Percentiles rank a stretch among this genome's conserved stretches.
These are phyloP conservation scores for Heliconius aoede DNA, from an alignment of 2,888 invertebrate genomes.

Conservation along the genomic window DNA sequence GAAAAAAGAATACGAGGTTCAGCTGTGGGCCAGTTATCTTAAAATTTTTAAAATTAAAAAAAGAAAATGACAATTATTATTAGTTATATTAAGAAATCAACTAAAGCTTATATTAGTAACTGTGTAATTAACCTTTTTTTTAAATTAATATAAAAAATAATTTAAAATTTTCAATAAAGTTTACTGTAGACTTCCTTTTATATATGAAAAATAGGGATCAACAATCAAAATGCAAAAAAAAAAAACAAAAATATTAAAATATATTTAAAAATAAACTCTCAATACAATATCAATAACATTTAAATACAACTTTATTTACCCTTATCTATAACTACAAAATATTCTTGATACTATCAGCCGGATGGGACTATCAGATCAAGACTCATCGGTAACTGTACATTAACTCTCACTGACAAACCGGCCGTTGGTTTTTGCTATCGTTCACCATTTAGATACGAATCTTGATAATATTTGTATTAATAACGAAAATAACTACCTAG, in stretches of 20 bases:
- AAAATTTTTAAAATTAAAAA: too few species aligned
- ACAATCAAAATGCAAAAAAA: neutral
- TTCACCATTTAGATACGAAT: conserved; percentile 35
- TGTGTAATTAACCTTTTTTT: too few species aligned
- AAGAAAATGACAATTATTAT: too few species aligned
- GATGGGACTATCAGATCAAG: conserved; percentile 42
- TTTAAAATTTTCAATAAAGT: too few species aligned
- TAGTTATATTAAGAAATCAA: too few species aligned
- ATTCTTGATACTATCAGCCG: conserved; percentile 40
- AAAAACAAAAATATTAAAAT: neutral
- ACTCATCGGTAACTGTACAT: conserved; percentile 48
- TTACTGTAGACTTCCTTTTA: too few species aligned
- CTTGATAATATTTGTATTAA: conserved; percentile 40
- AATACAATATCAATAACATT: conserved; percentile 7
- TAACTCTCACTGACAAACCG: conserved; percentile 42
- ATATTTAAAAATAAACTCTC: neutral
- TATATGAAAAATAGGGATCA: neutral
- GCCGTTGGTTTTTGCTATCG: conserved; percentile 43
- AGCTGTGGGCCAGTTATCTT: neutral
- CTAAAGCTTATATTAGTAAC: too few species aligned
- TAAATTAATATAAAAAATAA: too few species aligned
- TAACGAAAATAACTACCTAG: conserved; percentile 35
- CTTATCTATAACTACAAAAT: conserved; percentile 24
- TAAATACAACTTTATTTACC: conserved; percentile 23
- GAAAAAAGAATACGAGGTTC: neutral